Evolutionary conservation across 2,113 vertebrate genomes (phyloP).

Genomic region (Halichoerus grypus): DNA sequence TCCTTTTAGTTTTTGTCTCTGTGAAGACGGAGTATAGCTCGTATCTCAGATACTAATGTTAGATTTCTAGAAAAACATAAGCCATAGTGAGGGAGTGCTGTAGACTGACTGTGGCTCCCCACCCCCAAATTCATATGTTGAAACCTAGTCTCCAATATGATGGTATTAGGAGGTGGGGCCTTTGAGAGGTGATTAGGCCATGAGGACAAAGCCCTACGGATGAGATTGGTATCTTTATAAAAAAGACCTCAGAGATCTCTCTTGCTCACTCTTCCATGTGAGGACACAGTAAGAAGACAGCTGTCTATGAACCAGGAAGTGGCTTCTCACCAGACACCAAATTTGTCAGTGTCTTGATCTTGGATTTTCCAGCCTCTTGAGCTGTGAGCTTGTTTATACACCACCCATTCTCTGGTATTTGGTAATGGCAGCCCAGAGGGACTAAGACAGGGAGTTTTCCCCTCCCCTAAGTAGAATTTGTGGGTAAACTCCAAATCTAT

Average conservation of each 20-base stretch:
- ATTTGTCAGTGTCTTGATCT: neutral
- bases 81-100: neutral
- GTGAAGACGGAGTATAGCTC: neutral
- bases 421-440: neutral
- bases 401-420: neutral
- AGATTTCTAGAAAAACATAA: conserved; percentile 47
- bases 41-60: conserved; percentile 7
- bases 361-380: neutral
- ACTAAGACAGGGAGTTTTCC: neutral
- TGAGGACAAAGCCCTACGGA: neutral
- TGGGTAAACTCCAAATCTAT: neutral
- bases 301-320: neutral
- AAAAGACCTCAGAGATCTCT: neutral
- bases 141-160: neutral
- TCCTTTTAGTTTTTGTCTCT: neutral
- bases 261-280: neutral
- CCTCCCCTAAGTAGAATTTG: neutral
- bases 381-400: neutral
- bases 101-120: neutral
- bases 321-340: neutral
- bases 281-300: neutral
- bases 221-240: neutral
- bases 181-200: neutral
- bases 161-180: neutral
- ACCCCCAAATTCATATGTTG: neutral